A percentile compares a stretch with the other conserved stretches of the same genome.
Conservation (phyloP, 35 echinoderm and acorn worm species). For the Acanthaster planci region DNA sequence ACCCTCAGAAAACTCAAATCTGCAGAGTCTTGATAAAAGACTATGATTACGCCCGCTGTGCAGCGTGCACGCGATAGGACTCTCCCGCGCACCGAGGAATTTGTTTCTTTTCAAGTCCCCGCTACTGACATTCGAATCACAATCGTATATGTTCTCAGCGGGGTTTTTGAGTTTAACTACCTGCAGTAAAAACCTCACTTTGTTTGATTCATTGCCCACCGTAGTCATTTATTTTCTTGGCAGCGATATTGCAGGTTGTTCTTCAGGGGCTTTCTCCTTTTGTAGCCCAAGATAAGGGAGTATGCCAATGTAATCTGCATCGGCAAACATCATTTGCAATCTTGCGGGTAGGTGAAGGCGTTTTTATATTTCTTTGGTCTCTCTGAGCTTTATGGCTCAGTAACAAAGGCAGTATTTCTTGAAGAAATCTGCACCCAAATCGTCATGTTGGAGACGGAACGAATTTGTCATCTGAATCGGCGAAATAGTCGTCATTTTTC, state of each 20-base stretch:
- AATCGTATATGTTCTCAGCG: neutral
- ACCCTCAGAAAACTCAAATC: neutral
- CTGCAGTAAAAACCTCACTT: neutral
- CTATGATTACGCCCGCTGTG: neutral
- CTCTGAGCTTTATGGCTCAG: too few species aligned
- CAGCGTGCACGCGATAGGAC: too few species aligned
- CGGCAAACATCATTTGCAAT: neutral
- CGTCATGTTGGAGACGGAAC: too few species aligned
- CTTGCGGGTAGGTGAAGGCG: too few species aligned
- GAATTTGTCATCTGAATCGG: too few species aligned
- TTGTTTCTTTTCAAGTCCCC: neutral
- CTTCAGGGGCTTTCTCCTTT: neutral
- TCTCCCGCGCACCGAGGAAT: neutral
- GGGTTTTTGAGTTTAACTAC: conserved; percentile 20
- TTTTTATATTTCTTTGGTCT: too few species aligned
- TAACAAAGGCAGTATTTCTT: too few species aligned
- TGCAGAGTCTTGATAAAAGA: neutral
- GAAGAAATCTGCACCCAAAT: too few species aligned
- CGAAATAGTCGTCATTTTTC: too few species aligned
- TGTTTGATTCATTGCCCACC: neutral
- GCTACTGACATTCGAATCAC: neutral
- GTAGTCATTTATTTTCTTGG: neutral
- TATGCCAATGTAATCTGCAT: conserved; percentile 6
- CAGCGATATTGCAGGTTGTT: conserved; percentile 10
- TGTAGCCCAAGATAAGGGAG: neutral